Evolutionary conservation across 2,113 vertebrate species (phyloP).

Genomic region (Pomatorhinus ruficollis): DNA sequence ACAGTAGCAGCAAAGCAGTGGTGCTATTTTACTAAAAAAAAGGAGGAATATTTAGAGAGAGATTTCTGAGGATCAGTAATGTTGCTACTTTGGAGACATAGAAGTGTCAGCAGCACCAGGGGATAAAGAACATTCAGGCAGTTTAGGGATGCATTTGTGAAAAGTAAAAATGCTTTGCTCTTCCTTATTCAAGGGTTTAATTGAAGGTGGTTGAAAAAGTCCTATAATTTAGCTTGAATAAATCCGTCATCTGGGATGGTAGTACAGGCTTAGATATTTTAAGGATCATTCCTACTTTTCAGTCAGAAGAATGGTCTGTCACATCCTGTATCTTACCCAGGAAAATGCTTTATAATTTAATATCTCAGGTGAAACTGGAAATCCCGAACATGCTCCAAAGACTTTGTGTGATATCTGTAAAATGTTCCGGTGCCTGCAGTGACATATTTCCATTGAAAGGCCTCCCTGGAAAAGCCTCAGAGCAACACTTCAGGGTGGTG

Average conservation of each 20-base stretch:
- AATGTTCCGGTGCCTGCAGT: background rate
- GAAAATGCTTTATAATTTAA: background rate
- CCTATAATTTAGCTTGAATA: conserved; percentile 15
- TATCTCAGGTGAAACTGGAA: background rate
- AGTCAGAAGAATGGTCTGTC: background rate
- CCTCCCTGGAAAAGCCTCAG: background rate
- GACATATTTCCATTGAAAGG: background rate
- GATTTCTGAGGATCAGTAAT: background rate
- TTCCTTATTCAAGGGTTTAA: conserved; percentile 21
- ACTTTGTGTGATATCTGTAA: background rate
- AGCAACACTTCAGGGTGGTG: background rate
- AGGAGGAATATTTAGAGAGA: background rate
- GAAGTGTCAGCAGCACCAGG: background rate
- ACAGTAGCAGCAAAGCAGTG: background rate
- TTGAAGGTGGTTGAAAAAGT: background rate
- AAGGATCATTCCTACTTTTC: conserved; percentile 37
- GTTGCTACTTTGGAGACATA: background rate
- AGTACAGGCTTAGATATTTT: conserved; percentile 11
- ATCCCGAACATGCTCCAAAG: background rate
- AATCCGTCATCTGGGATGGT: conserved; percentile 9
- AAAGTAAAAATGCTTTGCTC: background rate
- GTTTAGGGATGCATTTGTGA: background rate
- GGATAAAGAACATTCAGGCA: background rate
- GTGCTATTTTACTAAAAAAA: background rate
- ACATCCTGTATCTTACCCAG: background rate